Base-by-base conservation (phyloP, 92 coral and sea anemone species). In the Bergia sp. region DNA sequence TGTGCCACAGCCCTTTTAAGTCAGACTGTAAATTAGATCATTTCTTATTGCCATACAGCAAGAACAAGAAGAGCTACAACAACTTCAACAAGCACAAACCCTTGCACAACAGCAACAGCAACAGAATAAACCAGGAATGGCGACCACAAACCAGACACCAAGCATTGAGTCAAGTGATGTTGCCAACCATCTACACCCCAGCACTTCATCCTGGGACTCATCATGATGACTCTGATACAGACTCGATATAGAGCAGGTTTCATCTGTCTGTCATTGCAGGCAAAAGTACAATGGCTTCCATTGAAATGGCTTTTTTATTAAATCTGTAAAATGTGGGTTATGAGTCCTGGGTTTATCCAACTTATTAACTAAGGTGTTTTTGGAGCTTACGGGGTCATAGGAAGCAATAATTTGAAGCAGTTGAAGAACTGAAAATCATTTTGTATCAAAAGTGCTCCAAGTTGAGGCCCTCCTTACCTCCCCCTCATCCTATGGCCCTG, bases 51-150 rank as follows among this genome's bases (percentile, higher is more conserved):
- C 16, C 12, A 37, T 87, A 12, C 47, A 97, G 99, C 97, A 90
- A 13, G 99, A 97, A 84, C 99, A 97, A 80, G 96, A 97, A 87
- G 96, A 96, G 82, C 81, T 90, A 10, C 98, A 94, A 58, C 99
- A 96, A 88, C 93, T 87, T 41, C 98, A 94, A 47, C 97, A 96
- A 86, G 94, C 96, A 29, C 97, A 91, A 76, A 93, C 94, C 10
- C 88, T 87, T 38, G 91, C 93, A 71, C 95, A 94, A 69, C 94
- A 89, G 58, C 91, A 89, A 72, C 87, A 64, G 73, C 92, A 90
- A 21, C 92, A 85, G 57, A 71, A 7, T 9, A 69, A 6, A 23
- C 66, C 87, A 67, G 78, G 78, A 3, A 45, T 64, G 45, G 67
- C 37, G 1, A 7, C 37, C 23, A 13, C 53, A 12, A 13, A 44